Conservation (phyloP, 2,113 vertebrate species). For the Melanocharis versteri region DNA sequence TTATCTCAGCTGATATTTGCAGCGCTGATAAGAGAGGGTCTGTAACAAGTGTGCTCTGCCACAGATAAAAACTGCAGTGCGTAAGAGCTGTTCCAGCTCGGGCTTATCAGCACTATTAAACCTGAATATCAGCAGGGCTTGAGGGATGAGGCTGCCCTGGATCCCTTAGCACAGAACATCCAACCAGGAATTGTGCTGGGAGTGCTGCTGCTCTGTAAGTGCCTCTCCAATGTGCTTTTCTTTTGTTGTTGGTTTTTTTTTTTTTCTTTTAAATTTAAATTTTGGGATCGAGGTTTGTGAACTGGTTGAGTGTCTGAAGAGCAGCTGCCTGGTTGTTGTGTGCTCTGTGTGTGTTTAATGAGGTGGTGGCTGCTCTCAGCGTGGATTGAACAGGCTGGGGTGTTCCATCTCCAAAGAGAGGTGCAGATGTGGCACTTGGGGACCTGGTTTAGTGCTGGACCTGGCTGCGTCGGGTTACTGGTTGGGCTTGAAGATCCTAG, state of each 20-base stretch:
- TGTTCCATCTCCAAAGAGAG: fast-evolving
- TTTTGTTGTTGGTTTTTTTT: not conserved
- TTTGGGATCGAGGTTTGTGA: not conserved
- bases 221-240: not conserved
- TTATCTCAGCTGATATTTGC: conserved; percentile 3
- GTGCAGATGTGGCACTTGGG: not conserved
- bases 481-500: fast-evolving
- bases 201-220: conserved; percentile 14
- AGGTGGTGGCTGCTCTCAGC: not conserved
- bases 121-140: not conserved
- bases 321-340: not conserved
- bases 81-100: not conserved
- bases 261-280: too few relatives aligned
- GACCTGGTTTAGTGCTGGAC: not conserved
- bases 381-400: not conserved
- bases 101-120: not conserved
- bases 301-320: not conserved
- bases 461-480: not conserved
- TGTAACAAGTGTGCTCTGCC: not conserved
- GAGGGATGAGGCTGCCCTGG: not conserved
- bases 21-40: not conserved
- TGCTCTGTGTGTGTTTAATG: not conserved
- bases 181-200: not conserved
- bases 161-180: not conserved
- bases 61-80: not conserved